Base-by-base conservation (phyloP, 2,797 vertebrate species). In the Esox masquinongy region DNA sequence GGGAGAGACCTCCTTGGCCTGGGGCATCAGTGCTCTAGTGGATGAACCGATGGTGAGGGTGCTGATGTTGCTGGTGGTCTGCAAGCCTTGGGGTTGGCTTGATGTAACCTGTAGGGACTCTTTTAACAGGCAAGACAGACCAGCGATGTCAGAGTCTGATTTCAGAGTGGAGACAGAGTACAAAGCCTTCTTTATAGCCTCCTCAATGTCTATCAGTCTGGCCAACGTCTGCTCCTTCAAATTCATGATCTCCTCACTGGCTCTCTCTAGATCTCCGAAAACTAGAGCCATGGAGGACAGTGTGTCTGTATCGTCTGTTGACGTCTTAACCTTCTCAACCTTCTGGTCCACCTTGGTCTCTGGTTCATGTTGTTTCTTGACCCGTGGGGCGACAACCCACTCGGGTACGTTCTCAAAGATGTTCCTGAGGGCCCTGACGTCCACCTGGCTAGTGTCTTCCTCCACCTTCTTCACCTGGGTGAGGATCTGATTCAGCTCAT, bases 151-250 rank as follows among this genome's bases (percentile, higher is more conserved):
- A 3, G 95, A 92, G 67, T 98, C 97, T 2, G 96, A 96, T 86
- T 97, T 97, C 51, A 99, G 92, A 73, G 92, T 94, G 0, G 97
- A 99, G 73, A 98, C 95, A 0, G 97, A 97, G 84, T 89, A 96
- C 72, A 99, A 95, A 8, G 95, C 97, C 86, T 99, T 99, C 81
- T 92, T 97, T 70, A 99, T 96, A 5, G 97, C 92, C 64, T 96
- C 95, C 82, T 99, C 97, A 0, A 99, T 98, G 81, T 97, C 96
- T 79, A 95, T 77, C 39, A 99, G 94, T 86, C 94, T 95, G 51
- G 95, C 94, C 72, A 99, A 90, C 0, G 97, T 99, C 86, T 99
- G 97, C 79, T 99, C 96, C 87, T 98, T 99, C 77, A 99, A 90
- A 82, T 87, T 89, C 43, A 95, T 94, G 36, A 99, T 97, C 84